phyloP scores from a whole-genome alignment of 2,888 invertebrate genomes.

The Nebria salina region DNA sequence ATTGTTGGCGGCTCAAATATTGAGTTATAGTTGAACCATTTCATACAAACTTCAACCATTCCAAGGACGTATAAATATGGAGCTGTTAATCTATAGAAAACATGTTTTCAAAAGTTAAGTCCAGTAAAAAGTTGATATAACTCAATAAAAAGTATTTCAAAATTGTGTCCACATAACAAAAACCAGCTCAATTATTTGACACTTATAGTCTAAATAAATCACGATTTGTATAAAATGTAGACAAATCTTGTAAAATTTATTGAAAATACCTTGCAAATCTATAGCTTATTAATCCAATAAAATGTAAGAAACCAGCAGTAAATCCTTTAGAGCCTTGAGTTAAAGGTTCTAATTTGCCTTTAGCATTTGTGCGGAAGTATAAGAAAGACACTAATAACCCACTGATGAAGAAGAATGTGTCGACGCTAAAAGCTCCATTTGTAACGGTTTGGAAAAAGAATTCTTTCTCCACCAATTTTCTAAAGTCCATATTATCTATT shows the following conservation, averaged over 20 bases:
- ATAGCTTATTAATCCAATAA: conserved; percentile 79
- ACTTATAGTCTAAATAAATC: too few relatives aligned
- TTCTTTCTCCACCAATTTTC: conserved; percentile 77
- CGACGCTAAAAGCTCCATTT: conserved; percentile 83
- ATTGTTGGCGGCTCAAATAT: conserved; percentile 85
- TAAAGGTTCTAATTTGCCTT: conserved; percentile 76
- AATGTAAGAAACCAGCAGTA: conserved; percentile 74
- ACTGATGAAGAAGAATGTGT: conserved; percentile 83
- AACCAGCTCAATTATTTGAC: too few relatives aligned
- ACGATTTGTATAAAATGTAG: too few relatives aligned
- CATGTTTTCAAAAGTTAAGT: neutral
- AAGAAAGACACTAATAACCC: conserved; percentile 86
- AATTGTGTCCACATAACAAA: too few relatives aligned
- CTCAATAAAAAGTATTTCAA: neutral
- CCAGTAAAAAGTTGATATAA: too few relatives aligned
- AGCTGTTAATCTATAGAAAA: conserved; percentile 70
- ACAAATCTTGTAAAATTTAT: too few relatives aligned
- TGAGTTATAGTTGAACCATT: conserved; percentile 83
- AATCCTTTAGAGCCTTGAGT: conserved; percentile 71
- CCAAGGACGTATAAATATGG: conserved; percentile 87
- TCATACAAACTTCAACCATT: conserved; percentile 85
- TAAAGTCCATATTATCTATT: conserved; percentile 78
- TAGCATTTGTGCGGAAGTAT: conserved; percentile 82
- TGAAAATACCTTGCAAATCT: conserved; percentile 75
- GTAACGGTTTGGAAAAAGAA: conserved; percentile 83